Percentiles rank a stretch among this genome's conserved stretches.
Conservation (phyloP, 2,797 vertebrate genomes). For the Pelobates cultripes region DNA sequence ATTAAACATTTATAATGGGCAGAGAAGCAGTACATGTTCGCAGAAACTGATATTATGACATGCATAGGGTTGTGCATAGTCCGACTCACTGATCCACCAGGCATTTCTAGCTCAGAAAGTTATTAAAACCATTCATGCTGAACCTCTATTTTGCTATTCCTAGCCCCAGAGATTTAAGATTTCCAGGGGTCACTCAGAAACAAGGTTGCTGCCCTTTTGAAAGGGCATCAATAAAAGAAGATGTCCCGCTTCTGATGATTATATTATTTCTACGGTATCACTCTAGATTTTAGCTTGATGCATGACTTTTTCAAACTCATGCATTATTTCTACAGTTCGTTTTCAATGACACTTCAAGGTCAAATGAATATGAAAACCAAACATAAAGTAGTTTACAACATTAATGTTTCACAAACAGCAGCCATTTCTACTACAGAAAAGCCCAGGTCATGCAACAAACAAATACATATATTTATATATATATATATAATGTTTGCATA, state of each 20-base stretch:
- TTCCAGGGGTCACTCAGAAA: conserved; percentile 54
- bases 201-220: conserved; percentile 21
- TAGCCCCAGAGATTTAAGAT: conserved; percentile 37
- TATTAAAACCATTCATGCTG: conserved; percentile 34
- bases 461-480: too few relatives aligned
- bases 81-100: not conserved
- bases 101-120: not conserved
- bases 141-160: conserved; percentile 38
- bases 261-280: conserved; percentile 28
- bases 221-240: conserved; percentile 38
- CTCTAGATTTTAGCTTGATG: conserved; percentile 36
- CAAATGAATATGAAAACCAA: conserved; percentile 35
- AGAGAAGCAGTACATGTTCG: not conserved
- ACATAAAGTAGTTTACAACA: not conserved
- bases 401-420: not conserved
- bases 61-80: not conserved
- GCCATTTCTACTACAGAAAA: not conserved
- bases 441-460: too few relatives aligned
- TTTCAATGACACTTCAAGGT: conserved; percentile 22
- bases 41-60: not conserved
- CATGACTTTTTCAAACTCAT: not conserved
- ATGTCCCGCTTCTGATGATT: conserved; percentile 37
- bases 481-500: too few relatives aligned
- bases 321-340: conserved; percentile 8
- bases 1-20: conserved; percentile 16